A percentile compares a stretch with the other conserved stretches of the same genome.
phyloP scores from a whole-genome alignment of 2,888 invertebrate genomes.

The Helleia helle region DNA sequence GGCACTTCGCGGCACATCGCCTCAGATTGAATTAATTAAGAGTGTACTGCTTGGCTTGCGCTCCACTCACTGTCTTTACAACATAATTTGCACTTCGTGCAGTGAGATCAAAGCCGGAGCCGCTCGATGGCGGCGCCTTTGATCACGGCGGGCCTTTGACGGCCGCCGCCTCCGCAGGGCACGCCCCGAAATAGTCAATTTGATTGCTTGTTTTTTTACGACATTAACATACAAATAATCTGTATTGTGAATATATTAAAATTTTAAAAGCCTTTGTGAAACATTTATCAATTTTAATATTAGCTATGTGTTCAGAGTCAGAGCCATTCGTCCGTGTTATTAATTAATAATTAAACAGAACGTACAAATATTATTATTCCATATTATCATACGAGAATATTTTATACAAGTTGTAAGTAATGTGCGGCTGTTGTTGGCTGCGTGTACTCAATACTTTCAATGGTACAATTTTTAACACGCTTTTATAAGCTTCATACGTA shows the following conservation, averaged over 20 bases:
- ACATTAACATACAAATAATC: slow-evolving; percentile 14
- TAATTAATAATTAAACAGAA: not conserved
- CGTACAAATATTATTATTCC: not conserved
- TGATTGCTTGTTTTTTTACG: slow-evolving; percentile 51
- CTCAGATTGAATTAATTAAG: slow-evolving; percentile 65
- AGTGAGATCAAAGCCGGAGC: slow-evolving; percentile 68
- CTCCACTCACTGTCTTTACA: slow-evolving; percentile 70
- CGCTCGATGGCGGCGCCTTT: slow-evolving; percentile 67
- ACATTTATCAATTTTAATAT: slow-evolving; percentile 2
- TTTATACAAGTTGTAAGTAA: no score
- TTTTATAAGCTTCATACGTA: no score
- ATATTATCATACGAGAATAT: not conserved
- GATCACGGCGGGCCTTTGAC: slow-evolving; percentile 67
- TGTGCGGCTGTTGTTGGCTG: no score
- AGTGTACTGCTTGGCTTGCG: slow-evolving; percentile 52
- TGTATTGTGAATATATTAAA: slow-evolving; percentile 5
- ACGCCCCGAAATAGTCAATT: slow-evolving; percentile 70
- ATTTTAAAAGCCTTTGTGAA: not conserved
- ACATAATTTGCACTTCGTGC: slow-evolving; percentile 75
- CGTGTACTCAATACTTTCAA: no score
- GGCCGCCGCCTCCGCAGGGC: slow-evolving; percentile 61
- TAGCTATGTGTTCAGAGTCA: not conserved
- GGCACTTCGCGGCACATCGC: slow-evolving; percentile 23
- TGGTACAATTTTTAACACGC: no score
- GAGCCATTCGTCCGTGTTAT: not conserved